These are phyloP conservation scores for Cinclus cinclus DNA, from an alignment of 2,113 vertebrate genomes.

Conservation along the genomic window DNA sequence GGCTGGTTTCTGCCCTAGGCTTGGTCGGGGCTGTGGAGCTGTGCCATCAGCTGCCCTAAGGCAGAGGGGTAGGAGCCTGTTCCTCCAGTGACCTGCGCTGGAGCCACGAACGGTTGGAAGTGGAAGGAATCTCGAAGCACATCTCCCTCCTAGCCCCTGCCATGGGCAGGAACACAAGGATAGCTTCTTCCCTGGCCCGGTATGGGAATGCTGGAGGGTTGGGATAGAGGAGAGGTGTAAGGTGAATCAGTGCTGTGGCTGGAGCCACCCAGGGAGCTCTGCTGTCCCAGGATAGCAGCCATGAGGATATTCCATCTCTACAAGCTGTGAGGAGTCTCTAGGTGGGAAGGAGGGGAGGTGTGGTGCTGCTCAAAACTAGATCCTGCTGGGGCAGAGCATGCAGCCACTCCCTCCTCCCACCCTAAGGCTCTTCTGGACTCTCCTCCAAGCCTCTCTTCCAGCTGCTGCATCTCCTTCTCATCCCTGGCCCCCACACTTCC, in stretches of 20 bases:
- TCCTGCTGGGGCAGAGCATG: not conserved
- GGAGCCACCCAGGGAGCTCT: too few relatives aligned
- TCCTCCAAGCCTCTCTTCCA: not conserved
- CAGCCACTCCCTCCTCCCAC: not conserved
- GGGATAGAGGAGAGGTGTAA: not conserved
- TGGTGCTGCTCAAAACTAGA: not conserved
- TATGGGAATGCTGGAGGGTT: rapidly evolving
- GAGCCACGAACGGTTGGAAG: rapidly evolving
- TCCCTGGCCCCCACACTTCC: not conserved
- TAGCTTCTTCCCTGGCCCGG: not conserved
- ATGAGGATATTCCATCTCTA: rapidly evolving
- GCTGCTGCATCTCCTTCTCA: too few relatives aligned
- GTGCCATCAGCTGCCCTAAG: rapidly evolving
- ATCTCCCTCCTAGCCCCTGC: not conserved
- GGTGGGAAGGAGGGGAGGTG: rapidly evolving
- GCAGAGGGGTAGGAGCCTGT: rapidly evolving
- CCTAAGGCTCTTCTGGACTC: not conserved
- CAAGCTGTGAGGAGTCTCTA: rapidly evolving
- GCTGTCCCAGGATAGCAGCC: too few relatives aligned
- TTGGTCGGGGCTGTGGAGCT: rapidly evolving
- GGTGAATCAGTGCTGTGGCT: not conserved
- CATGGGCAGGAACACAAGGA: rapidly evolving
- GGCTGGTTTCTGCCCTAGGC: rapidly evolving
- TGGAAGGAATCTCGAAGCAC: not conserved
- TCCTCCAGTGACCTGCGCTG: not conserved